A percentile compares a stretch with the other conserved stretches of the same genome.
These are phyloP conservation scores for Drosophila prostipennis DNA, from an alignment of 2,888 invertebrate genomes.

Conservation along the genomic window DNA sequence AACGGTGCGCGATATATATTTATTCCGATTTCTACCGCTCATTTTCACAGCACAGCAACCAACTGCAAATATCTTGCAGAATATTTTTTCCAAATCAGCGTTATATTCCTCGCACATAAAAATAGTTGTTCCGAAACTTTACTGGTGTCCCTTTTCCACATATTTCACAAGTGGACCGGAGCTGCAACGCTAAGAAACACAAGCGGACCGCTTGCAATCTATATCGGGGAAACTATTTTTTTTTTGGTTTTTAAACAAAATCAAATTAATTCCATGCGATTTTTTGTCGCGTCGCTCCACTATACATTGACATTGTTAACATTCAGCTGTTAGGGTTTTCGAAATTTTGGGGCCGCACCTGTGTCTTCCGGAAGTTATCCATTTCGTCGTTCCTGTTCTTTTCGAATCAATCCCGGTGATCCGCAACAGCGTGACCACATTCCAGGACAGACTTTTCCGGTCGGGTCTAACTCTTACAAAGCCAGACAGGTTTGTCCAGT, in stretches of 20 bases:
- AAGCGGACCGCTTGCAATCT: background rate
- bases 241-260: too few species aligned
- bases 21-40: background rate
- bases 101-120: slow-evolving; percentile 2
- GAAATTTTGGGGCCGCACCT: background rate
- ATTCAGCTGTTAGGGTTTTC: background rate
- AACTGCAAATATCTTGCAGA: background rate
- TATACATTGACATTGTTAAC: background rate
- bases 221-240: background rate
- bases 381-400: too few species aligned
- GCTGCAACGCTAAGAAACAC: background rate
- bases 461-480: too few species aligned
- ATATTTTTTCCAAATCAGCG: background rate
- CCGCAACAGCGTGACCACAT: too few species aligned
- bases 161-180: too few species aligned
- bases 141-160: slow-evolving; percentile 1
- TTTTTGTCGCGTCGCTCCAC: background rate
- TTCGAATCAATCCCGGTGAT: too few species aligned
- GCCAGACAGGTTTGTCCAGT: too few species aligned
- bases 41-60: background rate
- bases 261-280: background rate
- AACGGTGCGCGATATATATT: too few species aligned
- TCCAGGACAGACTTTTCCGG: too few species aligned
- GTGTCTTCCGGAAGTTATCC: too few species aligned
- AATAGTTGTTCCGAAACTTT: background rate